Evolutionary conservation across 2,888 invertebrate genomes (phyloP), one percentile per base, ranked within the genome.

Genomic region (Drosophila prolongata): DNA sequence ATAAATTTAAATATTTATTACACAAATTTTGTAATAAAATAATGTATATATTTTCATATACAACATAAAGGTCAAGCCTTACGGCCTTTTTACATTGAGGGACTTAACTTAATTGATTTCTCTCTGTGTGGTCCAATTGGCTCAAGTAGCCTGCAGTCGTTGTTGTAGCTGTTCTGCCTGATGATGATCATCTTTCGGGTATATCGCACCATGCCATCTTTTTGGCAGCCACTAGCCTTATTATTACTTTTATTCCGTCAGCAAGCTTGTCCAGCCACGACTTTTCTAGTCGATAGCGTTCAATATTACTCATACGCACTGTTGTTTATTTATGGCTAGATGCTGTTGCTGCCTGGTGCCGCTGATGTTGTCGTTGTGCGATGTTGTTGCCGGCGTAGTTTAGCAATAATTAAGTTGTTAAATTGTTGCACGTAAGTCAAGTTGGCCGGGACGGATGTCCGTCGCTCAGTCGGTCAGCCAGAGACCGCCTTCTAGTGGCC

Each of bases 361-460:
- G 74, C 27, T 59, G 60, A 30, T 69, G 71, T 54, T 75, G 67
- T 52, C 70, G 77, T 50, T 61, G 77, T 24, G 9, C 11, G 52
- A 59, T 77, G 73, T 65, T 79, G 83, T 76, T 73, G 77, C 67
- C 80, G 77, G 60, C 66, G 83, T 82, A 90, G 89, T 90, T 90
- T 90, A 90, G 90, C 87, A 90, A 89, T 90, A 90, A 90, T 90
- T 90, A 90, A 90, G 90, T 90, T 90, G 90, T 90, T 89, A 90
- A 90, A 89, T 88, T 90, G 87, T 81, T 77, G 87, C 89, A 87
- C 88, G 90, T 90, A 88, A 88, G 89, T 89, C 85, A 89, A 84
- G 87, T 74, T 76, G 73, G 47, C 49, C 75, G 38, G 49, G 44
- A 42, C 43, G 37, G 54, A 42, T 8, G 47, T 19, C 46, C 62